phyloP scores from a whole-genome alignment of 1,140 invertebrate genomes.

The Gyrodactylus bullatarudis region DNA sequence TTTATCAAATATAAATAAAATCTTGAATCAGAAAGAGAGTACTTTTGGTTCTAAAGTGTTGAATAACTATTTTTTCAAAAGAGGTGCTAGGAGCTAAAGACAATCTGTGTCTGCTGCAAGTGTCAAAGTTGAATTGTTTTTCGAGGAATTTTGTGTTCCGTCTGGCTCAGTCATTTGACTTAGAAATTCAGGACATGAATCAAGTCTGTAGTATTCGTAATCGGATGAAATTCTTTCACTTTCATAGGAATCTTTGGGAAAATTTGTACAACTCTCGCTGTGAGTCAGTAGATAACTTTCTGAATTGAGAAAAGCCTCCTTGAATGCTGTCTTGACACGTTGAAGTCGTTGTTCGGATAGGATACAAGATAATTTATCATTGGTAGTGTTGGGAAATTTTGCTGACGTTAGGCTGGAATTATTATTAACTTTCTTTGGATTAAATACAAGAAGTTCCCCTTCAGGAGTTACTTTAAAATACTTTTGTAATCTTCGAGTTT shows the following conservation, averaged over 20 bases:
- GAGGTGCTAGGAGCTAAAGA: too few species aligned
- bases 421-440: too few species aligned
- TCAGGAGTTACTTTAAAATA: not conserved
- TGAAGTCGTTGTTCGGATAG: not conserved
- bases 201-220: not conserved
- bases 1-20: too few species aligned
- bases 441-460: not conserved
- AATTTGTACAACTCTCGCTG: not conserved
- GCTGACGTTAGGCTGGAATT: not conserved
- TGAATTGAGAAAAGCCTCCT: not conserved
- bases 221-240: not conserved
- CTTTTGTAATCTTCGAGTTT: not conserved
- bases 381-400: not conserved
- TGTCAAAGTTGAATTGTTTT: too few species aligned
- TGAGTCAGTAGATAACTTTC: not conserved
- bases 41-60: too few species aligned
- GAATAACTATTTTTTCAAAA: too few species aligned
- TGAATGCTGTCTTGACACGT: not conserved
- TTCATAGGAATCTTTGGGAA: not conserved
- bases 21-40: too few species aligned
- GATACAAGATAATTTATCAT: not conserved
- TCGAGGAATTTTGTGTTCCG: too few species aligned
- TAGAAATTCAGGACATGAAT: not conserved
- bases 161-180: too few species aligned
- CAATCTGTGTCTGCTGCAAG: too few species aligned